Conservation (phyloP, 2,888 invertebrate species). For the Cacoxenus indagator region DNA sequence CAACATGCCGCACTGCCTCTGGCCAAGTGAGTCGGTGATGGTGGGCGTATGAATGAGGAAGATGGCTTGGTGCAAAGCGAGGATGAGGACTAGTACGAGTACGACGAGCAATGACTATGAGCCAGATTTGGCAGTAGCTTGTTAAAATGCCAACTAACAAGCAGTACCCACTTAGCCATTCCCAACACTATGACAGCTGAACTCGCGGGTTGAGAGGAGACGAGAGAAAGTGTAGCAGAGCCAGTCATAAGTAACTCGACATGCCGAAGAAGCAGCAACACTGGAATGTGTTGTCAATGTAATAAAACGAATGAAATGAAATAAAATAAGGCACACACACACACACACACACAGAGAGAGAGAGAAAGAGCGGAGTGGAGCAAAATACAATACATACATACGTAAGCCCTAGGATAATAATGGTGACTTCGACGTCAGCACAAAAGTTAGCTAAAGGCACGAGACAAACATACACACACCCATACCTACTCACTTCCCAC, state of each 20-base stretch:
- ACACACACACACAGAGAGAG: conserved; percentile 8
- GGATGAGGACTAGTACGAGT: not conserved
- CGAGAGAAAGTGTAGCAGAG: not conserved
- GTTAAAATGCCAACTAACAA: conserved; percentile 57
- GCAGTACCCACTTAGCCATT: not conserved
- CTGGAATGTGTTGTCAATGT: conserved; percentile 54
- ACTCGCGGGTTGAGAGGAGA: not conserved
- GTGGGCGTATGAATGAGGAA: conserved; percentile 13
- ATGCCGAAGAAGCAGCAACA: conserved; percentile 20
- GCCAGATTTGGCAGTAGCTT: conserved; percentile 55
- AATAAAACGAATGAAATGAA: conserved; percentile 55
- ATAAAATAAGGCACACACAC: conserved; percentile 43
- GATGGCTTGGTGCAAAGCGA: not conserved
- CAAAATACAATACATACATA: not conserved
- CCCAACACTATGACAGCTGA: no score
- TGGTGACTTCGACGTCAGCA: conserved; percentile 28
- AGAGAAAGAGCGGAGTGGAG: not conserved
- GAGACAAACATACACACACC: conserved; percentile 31
- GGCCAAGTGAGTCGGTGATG: conserved; percentile 39
- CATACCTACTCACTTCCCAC: not conserved
- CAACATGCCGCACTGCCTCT: conserved; percentile 42
- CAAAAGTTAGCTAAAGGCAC: conserved; percentile 39
- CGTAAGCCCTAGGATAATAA: conserved; percentile 47
- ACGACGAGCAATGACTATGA: conserved; percentile 23
- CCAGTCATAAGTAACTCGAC: conserved; percentile 16